Evolutionary conservation across 2,888 invertebrate genomes (phyloP).

Genomic region (Cosmopolites sordidus): DNA sequence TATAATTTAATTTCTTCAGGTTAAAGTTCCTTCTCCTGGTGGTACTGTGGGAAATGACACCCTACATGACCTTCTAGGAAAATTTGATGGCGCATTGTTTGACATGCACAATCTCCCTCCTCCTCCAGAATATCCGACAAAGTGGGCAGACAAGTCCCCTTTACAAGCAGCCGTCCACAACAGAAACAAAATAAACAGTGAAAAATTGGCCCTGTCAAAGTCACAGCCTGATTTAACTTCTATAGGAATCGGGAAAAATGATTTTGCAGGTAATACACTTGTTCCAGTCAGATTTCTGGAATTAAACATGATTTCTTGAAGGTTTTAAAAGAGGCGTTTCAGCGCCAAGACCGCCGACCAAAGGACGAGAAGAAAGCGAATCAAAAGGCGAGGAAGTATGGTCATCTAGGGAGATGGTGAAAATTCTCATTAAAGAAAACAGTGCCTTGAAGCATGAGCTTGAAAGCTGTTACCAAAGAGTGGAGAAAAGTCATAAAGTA

Average conservation of each 20-base stretch:
- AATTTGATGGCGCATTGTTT: slow-evolving; percentile 34
- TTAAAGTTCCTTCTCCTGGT: slow-evolving; percentile 47
- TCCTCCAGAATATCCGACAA: slow-evolving; percentile 46
- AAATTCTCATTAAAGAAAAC: slow-evolving; percentile 80
- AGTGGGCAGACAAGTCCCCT: slow-evolving; percentile 45
- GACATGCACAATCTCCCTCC: slow-evolving; percentile 41
- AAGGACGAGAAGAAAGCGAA: slow-evolving; percentile 56
- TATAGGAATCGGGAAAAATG: slow-evolving; percentile 38
- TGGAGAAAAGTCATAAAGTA: slow-evolving; percentile 83
- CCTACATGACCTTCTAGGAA: slow-evolving; percentile 31
- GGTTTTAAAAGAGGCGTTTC: slow-evolving; percentile 45
- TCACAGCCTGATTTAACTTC: slow-evolving; percentile 81
- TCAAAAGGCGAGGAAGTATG: slow-evolving; percentile 55
- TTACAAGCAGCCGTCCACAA: slow-evolving; percentile 38
- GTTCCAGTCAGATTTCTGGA: no score
- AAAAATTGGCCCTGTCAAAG: slow-evolving; percentile 63
- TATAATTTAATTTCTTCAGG: slow-evolving; percentile 8
- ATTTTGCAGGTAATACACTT: slow-evolving; percentile 27
- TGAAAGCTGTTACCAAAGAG: slow-evolving; percentile 76
- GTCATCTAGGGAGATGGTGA: slow-evolving; percentile 70
- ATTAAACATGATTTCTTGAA: no score
- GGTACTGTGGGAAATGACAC: slow-evolving; percentile 32
- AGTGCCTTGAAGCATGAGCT: slow-evolving; percentile 77
- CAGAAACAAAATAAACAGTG: slow-evolving; percentile 39
- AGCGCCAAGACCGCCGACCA: slow-evolving; percentile 53